A percentile compares a stretch with the other conserved stretches of the same genome.
Evolutionary conservation across 2,888 invertebrate species (phyloP).

Genomic region (Clunio marinus): DNA sequence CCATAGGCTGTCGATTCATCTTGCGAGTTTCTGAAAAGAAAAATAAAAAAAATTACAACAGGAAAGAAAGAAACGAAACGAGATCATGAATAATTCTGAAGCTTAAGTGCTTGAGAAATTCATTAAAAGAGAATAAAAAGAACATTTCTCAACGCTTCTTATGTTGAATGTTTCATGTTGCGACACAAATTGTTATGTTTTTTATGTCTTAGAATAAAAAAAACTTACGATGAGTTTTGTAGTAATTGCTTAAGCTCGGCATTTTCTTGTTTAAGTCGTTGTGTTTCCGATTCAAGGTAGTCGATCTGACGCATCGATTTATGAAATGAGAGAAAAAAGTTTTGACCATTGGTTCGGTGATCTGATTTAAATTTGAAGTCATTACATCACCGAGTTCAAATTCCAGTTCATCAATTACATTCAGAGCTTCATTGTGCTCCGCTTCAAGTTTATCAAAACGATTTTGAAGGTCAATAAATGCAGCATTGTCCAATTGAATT

Average conservation of each 20-base stretch:
- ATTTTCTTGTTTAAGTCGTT: slow-evolving; percentile 23
- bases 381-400: slow-evolving; percentile 35
- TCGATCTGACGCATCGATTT: not conserved
- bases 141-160: too few species aligned
- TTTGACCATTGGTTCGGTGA: not conserved
- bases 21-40: not conserved
- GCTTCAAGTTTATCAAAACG: slow-evolving; percentile 9
- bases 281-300: slow-evolving; percentile 29
- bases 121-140: too few species aligned
- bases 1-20: not conserved
- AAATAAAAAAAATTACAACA: too few species aligned
- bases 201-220: not conserved
- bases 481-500: not conserved
- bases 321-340: not conserved
- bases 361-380: not conserved
- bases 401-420: slow-evolving; percentile 35
- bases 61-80: not conserved
- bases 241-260: not conserved
- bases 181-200: too few species aligned
- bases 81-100: too few species aligned
- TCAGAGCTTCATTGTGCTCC: slow-evolving; percentile 5
- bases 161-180: too few species aligned
- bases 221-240: not conserved
- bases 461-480: slow-evolving; percentile 15
- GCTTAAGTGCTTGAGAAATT: not conserved